Conservation (phyloP, 2,113 vertebrate species). For the Centropristis striata region DNA sequence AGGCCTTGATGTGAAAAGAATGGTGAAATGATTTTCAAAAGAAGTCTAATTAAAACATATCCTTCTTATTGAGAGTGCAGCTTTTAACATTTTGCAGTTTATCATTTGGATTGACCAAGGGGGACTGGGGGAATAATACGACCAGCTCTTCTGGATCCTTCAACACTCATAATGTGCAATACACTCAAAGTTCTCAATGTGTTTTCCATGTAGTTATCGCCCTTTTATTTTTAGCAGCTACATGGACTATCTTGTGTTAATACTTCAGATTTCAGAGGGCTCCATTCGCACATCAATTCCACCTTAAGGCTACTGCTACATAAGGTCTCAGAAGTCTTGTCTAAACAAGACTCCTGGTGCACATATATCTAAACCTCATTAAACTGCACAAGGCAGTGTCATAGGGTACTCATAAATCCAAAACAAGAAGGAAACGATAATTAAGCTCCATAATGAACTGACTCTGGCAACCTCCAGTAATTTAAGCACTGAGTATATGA, state of each 20-base stretch:
- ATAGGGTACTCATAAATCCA: neutral
- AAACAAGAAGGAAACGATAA: conserved; percentile 9
- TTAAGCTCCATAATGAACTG: conserved; percentile 24
- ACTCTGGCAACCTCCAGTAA: neutral
- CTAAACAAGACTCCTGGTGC: conserved; percentile 34
- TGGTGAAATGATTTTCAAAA: neutral
- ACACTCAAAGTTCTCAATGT: neutral
- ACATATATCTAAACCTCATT: conserved; percentile 31
- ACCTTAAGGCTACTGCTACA: conserved; percentile 36
- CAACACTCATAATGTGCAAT: neutral
- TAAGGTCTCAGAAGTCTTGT: neutral
- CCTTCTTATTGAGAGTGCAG: neutral
- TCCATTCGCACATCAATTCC: neutral
- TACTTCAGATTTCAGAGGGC: neutral
- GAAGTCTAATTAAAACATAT: neutral
- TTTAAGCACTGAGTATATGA: neutral
- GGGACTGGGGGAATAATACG: neutral
- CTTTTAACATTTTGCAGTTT: neutral
- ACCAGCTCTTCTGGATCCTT: neutral
- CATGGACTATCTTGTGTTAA: neutral
- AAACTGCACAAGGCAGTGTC: conserved; percentile 24
- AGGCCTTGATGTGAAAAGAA: neutral
- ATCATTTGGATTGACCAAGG: conserved; percentile 1
- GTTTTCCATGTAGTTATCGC: neutral
- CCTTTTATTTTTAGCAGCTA: neutral